A percentile compares a stretch with the other conserved stretches of the same genome.
phyloP scores from a whole-genome alignment of 1,140 invertebrate genomes.

The Achatina immaculata region DNA sequence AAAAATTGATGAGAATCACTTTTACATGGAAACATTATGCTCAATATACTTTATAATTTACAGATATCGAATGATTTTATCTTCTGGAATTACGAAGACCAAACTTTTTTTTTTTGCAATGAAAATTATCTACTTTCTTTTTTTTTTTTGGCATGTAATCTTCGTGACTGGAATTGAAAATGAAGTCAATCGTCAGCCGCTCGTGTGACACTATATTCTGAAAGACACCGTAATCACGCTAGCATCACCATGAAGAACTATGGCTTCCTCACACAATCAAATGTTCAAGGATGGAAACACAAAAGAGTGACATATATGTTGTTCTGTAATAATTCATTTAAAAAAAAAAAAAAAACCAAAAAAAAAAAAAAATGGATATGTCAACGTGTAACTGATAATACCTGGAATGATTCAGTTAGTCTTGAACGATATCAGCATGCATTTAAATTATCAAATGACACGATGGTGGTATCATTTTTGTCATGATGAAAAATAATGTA shows the following conservation, averaged over 20 bases:
- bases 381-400: slow-evolving; percentile 18
- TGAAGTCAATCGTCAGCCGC: too few species aligned
- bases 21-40: too few species aligned
- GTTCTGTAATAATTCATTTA: background rate
- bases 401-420: slow-evolving; percentile 29
- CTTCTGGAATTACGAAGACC: too few species aligned
- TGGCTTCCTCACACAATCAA: background rate
- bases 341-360: too few species aligned
- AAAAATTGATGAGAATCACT: too few species aligned
- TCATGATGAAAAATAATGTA: background rate
- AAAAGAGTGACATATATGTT: background rate
- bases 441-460: background rate
- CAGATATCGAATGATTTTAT: too few species aligned
- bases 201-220: background rate
- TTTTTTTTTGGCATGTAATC: too few species aligned
- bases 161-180: too few species aligned
- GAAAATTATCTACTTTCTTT: too few species aligned
- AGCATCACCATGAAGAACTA: background rate
- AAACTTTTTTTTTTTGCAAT: too few species aligned
- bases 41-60: too few species aligned
- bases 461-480: background rate
- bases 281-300: background rate
- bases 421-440: background rate
- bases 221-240: background rate
- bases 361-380: slow-evolving; percentile 31